These are phyloP conservation scores for Pandemis corylana DNA, from an alignment of 2,888 invertebrate genomes.

Conservation along the genomic window DNA sequence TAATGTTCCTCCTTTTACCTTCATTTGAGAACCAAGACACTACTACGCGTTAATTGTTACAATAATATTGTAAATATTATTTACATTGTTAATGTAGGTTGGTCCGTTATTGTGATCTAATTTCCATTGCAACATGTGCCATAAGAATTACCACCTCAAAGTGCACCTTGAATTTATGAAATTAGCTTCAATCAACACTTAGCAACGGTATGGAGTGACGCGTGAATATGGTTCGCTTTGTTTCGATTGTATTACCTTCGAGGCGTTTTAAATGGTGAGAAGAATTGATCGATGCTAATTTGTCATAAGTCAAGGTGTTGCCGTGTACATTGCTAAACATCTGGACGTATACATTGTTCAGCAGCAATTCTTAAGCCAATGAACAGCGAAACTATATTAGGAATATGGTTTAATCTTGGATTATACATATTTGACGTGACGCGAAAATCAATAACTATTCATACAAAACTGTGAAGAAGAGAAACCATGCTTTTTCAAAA, in stretches of 20 bases:
- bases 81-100: slow-evolving; percentile 7
- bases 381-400: neutral
- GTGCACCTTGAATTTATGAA: slow-evolving; percentile 39
- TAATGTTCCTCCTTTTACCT: slow-evolving; percentile 15
- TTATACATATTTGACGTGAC: neutral
- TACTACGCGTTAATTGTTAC: neutral
- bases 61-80: too few relatives aligned
- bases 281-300: slow-evolving; percentile 9
- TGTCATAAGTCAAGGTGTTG: slow-evolving; percentile 1
- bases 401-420: neutral
- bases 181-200: slow-evolving; percentile 37
- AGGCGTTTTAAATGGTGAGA: neutral
- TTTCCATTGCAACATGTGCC: slow-evolving; percentile 34
- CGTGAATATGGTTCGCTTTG: slow-evolving; percentile 16
- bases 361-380: neutral
- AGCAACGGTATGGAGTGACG: slow-evolving; percentile 26
- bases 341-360: neutral
- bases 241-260: slow-evolving; percentile 2
- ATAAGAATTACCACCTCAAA: slow-evolving; percentile 36
- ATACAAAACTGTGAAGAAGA: neutral
- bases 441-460: neutral
- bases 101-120: slow-evolving; percentile 30
- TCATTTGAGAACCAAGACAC: neutral
- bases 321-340: neutral
- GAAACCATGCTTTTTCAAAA: neutral